Evolutionary conservation across 2,888 invertebrate species (phyloP).

Genomic region (Ochropleura leucogaster): DNA sequence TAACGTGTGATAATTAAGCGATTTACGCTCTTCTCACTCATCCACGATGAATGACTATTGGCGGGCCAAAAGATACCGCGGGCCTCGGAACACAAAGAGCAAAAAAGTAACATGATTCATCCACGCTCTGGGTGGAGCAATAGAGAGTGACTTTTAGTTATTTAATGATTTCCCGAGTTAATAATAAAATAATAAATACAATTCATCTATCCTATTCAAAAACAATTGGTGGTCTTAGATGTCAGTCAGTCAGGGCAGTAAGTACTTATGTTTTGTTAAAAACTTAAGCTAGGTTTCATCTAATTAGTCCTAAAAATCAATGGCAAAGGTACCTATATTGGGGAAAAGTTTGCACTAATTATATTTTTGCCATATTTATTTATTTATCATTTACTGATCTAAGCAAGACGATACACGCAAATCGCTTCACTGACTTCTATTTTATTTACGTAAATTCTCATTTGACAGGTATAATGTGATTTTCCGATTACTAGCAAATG

Average conservation of each 20-base stretch:
- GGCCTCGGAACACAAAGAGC: too few species aligned
- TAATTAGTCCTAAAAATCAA: not conserved
- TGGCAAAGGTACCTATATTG: not conserved
- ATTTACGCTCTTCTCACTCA: too few species aligned
- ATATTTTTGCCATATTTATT: not conserved
- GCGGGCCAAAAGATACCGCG: too few species aligned
- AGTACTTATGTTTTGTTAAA: not conserved
- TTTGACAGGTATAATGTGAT: conserved; percentile 36
- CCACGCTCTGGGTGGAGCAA: too few species aligned
- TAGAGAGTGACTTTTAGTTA: too few species aligned
- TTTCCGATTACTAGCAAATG: conserved; percentile 40
- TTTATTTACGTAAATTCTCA: conserved; percentile 35
- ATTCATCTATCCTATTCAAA: too few species aligned
- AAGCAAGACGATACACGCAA: conserved; percentile 3
- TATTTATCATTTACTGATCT: not conserved
- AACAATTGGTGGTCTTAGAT: not conserved
- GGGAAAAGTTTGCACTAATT: not conserved
- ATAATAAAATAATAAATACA: too few species aligned
- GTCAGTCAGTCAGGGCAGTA: not conserved
- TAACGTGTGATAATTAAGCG: not conserved
- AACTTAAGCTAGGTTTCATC: not conserved
- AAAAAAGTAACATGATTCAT: too few species aligned
- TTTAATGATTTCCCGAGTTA: too few species aligned
- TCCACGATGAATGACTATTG: too few species aligned
- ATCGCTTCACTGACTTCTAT: conserved; percentile 9